Conservation (phyloP, 2,797 vertebrate genomes). For the Cuniculus paca region DNA sequence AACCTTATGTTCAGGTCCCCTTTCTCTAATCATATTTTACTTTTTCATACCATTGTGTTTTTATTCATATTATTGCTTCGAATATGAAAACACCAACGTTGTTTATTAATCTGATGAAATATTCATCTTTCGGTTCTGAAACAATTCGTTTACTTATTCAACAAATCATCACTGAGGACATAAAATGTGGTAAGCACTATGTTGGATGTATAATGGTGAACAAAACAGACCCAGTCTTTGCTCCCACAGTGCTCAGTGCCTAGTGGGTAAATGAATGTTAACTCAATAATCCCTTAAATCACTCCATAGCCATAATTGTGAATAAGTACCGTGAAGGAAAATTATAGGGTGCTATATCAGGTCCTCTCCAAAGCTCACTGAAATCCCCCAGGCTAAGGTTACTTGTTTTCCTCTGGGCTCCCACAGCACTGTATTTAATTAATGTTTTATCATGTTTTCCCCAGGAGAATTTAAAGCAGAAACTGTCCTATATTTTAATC, state of each 20-base stretch:
- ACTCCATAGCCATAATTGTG: slow-evolving; percentile 35
- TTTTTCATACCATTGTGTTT: not conserved
- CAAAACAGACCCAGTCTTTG: not conserved
- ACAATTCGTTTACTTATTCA: slow-evolving; percentile 16
- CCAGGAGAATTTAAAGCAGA: slow-evolving; percentile 22
- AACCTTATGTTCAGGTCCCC: not conserved
- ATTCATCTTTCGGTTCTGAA: not conserved
- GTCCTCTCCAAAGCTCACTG: slow-evolving; percentile 56
- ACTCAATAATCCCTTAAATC: slow-evolving; percentile 58
- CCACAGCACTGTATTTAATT: not conserved
- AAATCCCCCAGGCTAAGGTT: not conserved
- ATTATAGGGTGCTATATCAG: slow-evolving; percentile 35
- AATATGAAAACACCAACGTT: not conserved
- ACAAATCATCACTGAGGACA: not conserved
- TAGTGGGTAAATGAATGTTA: slow-evolving; percentile 28
- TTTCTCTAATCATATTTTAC: not conserved
- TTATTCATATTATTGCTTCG: not conserved
- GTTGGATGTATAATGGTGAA: not conserved
- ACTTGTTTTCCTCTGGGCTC: not conserved
- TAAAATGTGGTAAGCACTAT: not conserved
- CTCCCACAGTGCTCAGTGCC: not conserved
- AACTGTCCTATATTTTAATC: slow-evolving; percentile 20
- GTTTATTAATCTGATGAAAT: not conserved
- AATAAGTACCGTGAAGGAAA: slow-evolving; percentile 56
- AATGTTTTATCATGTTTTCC: slow-evolving; percentile 48